A percentile compares a stretch with the other conserved stretches of the same genome.
Conservation (phyloP, 1,140 invertebrate genomes). For the Battus philenor region DNA sequence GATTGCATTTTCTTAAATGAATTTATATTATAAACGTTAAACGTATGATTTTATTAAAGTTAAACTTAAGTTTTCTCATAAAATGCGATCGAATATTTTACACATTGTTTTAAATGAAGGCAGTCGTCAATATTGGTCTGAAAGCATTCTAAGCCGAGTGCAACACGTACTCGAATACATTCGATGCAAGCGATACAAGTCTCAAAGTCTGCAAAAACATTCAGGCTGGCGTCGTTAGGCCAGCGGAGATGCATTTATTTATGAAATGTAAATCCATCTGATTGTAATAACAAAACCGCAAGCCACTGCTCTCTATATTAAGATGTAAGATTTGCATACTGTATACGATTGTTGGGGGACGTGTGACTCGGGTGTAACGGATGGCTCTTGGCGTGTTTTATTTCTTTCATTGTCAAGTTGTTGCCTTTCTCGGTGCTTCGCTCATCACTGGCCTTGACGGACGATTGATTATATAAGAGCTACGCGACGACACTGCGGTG, state of each 20-base stretch:
- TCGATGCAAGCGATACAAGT: no score
- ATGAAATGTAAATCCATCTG: conserved; percentile 74
- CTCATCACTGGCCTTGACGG: conserved; percentile 6
- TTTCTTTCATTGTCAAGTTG: conserved; percentile 36
- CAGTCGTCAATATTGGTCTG: no score
- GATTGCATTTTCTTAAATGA: no score
- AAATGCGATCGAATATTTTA: no score
- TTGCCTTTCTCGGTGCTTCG: conserved; percentile 10
- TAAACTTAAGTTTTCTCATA: no score
- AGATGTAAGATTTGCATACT: conserved; percentile 72
- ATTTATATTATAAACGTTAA: no score
- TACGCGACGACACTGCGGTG: background rate
- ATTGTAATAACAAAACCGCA: conserved; percentile 74
- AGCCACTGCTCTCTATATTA: conserved; percentile 70
- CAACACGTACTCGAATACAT: no score
- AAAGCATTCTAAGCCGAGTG: no score
- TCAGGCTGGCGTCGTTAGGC: conserved; percentile 61
- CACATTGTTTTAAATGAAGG: no score
- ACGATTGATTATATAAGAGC: conserved; percentile 7
- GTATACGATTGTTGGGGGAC: conserved; percentile 38
- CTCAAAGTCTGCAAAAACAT: conserved; percentile 22
- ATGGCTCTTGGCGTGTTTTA: conserved; percentile 26
- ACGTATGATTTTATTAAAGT: no score
- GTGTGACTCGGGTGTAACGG: conserved; percentile 41
- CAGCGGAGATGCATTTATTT: conserved; percentile 70